Evolutionary conservation across 1,140 invertebrate species (phyloP).

Genomic region (Cydia pomonella): DNA sequence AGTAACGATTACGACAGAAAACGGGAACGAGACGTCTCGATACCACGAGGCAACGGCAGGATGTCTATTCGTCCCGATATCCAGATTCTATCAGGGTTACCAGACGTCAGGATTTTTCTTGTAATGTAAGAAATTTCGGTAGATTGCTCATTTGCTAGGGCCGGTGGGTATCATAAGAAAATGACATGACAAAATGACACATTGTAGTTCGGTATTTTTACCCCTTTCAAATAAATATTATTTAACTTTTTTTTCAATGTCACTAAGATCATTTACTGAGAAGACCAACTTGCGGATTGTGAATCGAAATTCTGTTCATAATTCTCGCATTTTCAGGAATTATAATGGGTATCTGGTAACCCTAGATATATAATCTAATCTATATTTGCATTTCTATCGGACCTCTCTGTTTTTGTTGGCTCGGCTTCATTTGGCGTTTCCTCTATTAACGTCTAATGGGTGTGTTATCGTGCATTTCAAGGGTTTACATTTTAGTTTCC

Average conservation of each 20-base stretch:
- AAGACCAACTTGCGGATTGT: too few relatives aligned
- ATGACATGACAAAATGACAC: neutral
- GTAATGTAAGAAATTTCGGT: neutral
- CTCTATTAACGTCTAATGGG: constrained; percentile 27
- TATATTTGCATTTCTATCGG: constrained; percentile 32
- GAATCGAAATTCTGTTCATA: too few relatives aligned
- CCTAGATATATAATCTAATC: constrained; percentile 28
- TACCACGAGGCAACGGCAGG: neutral
- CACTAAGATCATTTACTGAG: too few relatives aligned
- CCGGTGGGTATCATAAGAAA: neutral
- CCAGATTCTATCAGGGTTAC: neutral
- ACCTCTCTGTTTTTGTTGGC: constrained; percentile 32
- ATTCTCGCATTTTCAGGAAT: too few relatives aligned
- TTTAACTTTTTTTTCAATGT: neutral
- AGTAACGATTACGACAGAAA: constrained; percentile 10
- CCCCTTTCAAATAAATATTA: neutral
- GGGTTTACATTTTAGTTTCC: constrained; percentile 17
- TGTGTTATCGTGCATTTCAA: constrained; percentile 20
- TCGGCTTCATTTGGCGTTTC: constrained; percentile 18
- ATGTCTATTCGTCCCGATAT: neutral
- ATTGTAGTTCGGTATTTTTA: too few relatives aligned
- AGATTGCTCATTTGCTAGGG: neutral
- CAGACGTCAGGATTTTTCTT: neutral
- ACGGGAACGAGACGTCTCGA: neutral
- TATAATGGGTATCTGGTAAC: neutral